Evolutionary conservation across 2,113 vertebrate species (phyloP).

Genomic region (Bujurquina vittata): DNA sequence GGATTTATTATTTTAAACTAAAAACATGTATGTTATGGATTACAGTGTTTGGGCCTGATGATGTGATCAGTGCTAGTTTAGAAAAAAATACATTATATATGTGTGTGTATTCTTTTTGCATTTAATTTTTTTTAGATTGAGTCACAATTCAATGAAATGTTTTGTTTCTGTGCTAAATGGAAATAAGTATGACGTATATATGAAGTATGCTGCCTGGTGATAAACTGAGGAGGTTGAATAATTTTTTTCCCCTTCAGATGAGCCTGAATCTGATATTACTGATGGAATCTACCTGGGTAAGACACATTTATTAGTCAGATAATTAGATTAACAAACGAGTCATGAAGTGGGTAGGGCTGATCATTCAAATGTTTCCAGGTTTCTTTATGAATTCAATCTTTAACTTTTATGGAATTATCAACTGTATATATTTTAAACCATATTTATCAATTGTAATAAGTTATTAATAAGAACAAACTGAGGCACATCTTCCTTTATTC

Average conservation of each 20-base stretch:
- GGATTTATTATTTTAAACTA: too few species aligned
- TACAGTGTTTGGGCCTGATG: too few species aligned
- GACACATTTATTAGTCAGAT: background rate
- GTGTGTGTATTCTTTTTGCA: background rate
- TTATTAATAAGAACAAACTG: too few species aligned
- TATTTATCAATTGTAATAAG: too few species aligned
- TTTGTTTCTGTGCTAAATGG: background rate
- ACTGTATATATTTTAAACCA: too few species aligned
- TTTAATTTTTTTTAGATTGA: background rate
- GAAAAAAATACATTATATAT: background rate
- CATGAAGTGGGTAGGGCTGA: background rate
- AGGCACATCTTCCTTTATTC: too few species aligned
- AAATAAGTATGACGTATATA: background rate
- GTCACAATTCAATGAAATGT: background rate
- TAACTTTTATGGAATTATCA: too few species aligned
- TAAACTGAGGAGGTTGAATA: background rate
- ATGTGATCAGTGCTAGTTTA: background rate
- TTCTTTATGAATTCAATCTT: too few species aligned
- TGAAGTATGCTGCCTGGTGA: background rate
- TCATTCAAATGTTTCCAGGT: too few species aligned
- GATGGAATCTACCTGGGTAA: conserved; percentile 88
- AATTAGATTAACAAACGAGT: background rate
- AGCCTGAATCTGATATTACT: conserved; percentile 82
- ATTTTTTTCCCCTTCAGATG: conserved; percentile 74
- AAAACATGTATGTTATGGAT: too few species aligned